A percentile compares a stretch with the other conserved stretches of the same genome.
phyloP scores from a whole-genome alignment of 2,113 vertebrate species.

The Odontesthes bonariensis region DNA sequence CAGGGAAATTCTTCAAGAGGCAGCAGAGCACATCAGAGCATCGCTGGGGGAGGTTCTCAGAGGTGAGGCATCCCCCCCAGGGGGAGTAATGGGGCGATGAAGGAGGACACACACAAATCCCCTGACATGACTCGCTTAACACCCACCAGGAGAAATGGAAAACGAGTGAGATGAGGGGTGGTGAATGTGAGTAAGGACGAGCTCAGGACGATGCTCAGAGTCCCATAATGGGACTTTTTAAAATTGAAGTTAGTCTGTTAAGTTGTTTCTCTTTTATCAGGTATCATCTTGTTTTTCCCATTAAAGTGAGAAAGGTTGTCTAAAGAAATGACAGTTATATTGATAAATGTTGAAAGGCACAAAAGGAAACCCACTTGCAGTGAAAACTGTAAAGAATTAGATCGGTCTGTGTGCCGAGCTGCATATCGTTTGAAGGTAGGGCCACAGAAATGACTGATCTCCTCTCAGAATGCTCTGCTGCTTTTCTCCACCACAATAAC shows the following conservation, averaged over 20 bases:
- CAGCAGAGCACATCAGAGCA: slow-evolving; percentile 90
- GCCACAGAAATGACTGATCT: slow-evolving; percentile 21
- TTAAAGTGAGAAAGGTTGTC: slow-evolving; percentile 16
- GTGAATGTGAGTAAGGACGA: slow-evolving; percentile 73
- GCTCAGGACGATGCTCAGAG: slow-evolving; percentile 30
- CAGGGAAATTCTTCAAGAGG: slow-evolving; percentile 93
- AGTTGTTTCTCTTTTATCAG: slow-evolving; percentile 28
- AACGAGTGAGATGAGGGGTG: slow-evolving; percentile 83
- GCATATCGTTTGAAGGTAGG: not conserved
- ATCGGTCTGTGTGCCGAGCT: not conserved
- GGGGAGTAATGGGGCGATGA: slow-evolving; percentile 93
- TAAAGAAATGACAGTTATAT: not conserved
- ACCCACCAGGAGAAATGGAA: slow-evolving; percentile 86
- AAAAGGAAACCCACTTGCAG: not conserved
- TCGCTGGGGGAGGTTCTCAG: slow-evolving; percentile 92
- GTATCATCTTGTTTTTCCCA: slow-evolving; percentile 14
- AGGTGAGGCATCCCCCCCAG: slow-evolving; percentile 89
- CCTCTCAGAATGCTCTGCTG: slow-evolving; percentile 22
- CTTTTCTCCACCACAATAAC: slow-evolving; percentile 16
- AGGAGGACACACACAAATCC: slow-evolving; percentile 87
- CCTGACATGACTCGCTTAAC: slow-evolving; percentile 94
- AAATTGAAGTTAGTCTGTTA: slow-evolving; percentile 22
- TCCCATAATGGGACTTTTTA: slow-evolving; percentile 32
- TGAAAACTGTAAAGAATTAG: not conserved
- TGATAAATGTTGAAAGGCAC: not conserved